These are phyloP conservation scores for Tachysurus vachellii DNA, from an alignment of 2,113 vertebrate species.

Conservation along the genomic window DNA sequence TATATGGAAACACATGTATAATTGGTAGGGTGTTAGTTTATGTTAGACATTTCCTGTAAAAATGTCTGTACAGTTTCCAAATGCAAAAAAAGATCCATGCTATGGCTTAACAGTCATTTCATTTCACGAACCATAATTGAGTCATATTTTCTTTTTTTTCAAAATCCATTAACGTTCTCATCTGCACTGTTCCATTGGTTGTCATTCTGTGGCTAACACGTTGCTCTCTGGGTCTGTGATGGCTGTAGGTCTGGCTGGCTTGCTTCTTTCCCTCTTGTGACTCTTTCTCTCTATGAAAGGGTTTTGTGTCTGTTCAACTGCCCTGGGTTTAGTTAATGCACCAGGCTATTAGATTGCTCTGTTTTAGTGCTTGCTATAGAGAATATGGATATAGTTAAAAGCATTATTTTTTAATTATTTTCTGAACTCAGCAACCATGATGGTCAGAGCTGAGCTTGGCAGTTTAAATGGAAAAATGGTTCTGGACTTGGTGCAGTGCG, in stretches of 20 bases:
- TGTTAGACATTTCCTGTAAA: conserved; percentile 12
- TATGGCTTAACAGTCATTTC: conserved; percentile 45
- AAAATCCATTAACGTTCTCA: conserved; percentile 33
- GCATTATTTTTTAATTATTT: conserved; percentile 2
- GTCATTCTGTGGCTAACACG: conserved; percentile 55
- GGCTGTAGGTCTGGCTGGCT: conserved; percentile 69
- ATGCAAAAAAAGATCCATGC: conserved; percentile 36
- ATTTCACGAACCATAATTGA: conserved; percentile 28
- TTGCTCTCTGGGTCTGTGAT: conserved; percentile 62
- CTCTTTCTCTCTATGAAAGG: conserved; percentile 75
- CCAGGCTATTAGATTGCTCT: conserved; percentile 53
- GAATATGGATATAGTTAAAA: conserved; percentile 17
- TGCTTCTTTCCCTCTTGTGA: conserved; percentile 64
- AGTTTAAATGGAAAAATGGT: conserved; percentile 10
- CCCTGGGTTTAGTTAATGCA: conserved; percentile 66
- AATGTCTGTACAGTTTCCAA: conserved; percentile 22
- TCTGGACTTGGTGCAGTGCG: conserved; percentile 71
- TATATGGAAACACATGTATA: conserved; percentile 18
- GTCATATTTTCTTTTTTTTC: conserved; percentile 1
- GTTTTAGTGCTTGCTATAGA: conserved; percentile 22
- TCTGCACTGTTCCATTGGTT: conserved; percentile 34
- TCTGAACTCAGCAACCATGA: conserved; percentile 10
- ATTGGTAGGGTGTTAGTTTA: conserved; percentile 7
- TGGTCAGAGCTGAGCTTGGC: conserved; percentile 30
- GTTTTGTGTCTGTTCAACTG: conserved; percentile 78